Conservation (phyloP, 2,797 vertebrate species). For the Eupleurogrammus muticus region DNA sequence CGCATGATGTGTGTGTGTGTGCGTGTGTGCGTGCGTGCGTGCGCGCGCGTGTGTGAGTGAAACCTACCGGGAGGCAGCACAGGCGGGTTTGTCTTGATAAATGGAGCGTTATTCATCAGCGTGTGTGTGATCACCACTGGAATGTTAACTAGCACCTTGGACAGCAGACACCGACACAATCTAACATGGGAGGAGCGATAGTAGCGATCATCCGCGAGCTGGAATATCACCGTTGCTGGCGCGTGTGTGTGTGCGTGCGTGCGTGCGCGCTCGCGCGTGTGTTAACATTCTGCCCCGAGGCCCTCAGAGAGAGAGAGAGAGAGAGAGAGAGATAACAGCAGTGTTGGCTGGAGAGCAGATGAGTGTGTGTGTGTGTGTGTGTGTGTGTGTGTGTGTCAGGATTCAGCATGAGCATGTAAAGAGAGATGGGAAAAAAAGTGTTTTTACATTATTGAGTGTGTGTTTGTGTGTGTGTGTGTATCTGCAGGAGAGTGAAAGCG, state of each 20-base stretch:
- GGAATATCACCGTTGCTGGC: conserved; percentile 28
- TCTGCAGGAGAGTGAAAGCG: conserved; percentile 22
- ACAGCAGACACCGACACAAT: conserved; percentile 67
- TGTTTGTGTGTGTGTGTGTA: conserved; percentile 3
- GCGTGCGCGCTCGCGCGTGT: conserved; percentile 43
- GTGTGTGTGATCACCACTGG: conserved; percentile 81
- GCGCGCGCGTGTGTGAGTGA: too few species aligned
- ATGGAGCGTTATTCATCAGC: conserved; percentile 81
- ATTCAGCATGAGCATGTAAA: conserved; percentile 1
- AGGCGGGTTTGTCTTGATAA: conserved; percentile 75
- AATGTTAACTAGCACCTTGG: conserved; percentile 85
- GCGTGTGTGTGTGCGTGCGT: conserved; percentile 33
- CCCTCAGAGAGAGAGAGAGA: conserved; percentile 39
- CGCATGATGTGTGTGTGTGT: too few species aligned
- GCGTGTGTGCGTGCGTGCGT: too few species aligned
- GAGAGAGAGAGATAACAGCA: conserved; percentile 36
- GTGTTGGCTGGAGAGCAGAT: conserved; percentile 68
- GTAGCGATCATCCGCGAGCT: conserved; percentile 35
- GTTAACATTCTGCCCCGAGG: conserved; percentile 75
- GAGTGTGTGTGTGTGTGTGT: conserved; percentile 53
- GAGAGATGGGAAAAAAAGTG: conserved; percentile 38
- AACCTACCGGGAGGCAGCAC: background rate
- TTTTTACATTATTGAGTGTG: conserved; percentile 18
- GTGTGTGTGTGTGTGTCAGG: conserved; percentile 4
- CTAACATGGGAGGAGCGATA: conserved; percentile 53